These are phyloP conservation scores for Gymnocypris eckloni DNA, from an alignment of 2,797 vertebrate genomes.

Conservation along the genomic window DNA sequence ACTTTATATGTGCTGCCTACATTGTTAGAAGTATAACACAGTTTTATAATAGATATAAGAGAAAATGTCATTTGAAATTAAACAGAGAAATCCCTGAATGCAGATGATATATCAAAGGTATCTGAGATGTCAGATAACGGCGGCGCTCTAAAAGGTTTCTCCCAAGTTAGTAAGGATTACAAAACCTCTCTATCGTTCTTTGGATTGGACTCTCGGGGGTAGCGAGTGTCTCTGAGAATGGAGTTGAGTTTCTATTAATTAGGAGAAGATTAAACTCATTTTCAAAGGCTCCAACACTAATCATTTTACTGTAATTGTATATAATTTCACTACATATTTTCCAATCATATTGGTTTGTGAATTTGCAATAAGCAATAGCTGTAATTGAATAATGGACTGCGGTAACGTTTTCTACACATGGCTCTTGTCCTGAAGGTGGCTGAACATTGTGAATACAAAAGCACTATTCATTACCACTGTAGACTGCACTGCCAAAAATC, in stretches of 20 bases:
- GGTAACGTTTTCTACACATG: background rate
- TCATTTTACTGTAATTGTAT: background rate
- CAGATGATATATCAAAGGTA: background rate
- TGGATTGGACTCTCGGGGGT: constrained; percentile 9
- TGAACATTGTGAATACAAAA: no score
- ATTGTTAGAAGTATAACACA: background rate
- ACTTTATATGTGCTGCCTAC: background rate
- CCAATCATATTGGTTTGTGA: background rate
- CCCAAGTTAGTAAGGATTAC: constrained; percentile 7
- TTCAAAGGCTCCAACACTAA: background rate
- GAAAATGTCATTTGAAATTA: background rate
- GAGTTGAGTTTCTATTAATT: background rate
- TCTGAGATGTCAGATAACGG: constrained; percentile 5
- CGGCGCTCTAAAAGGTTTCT: constrained; percentile 15
- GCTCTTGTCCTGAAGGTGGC: background rate
- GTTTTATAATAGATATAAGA: background rate
- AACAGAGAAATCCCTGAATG: background rate
- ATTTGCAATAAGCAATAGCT: background rate
- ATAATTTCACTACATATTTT: background rate
- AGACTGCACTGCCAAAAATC: background rate
- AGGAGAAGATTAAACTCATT: background rate
- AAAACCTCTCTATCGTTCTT: background rate
- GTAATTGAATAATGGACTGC: background rate
- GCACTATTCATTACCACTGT: background rate
- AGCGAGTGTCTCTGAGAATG: background rate